Conservation (phyloP, 1,140 invertebrate species). For the Acyrthosiphon pisum region DNA sequence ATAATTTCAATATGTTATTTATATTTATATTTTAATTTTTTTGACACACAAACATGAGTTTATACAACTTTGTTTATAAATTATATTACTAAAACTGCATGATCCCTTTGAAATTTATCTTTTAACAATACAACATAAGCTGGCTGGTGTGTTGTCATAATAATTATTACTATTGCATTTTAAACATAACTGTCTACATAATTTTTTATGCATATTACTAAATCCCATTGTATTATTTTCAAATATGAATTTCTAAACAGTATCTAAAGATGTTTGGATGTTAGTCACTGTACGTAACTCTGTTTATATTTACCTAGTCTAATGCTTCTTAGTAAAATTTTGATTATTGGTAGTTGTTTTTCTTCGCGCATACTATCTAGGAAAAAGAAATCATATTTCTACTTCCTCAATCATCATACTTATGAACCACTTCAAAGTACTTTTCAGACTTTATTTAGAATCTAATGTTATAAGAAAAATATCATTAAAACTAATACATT, state of each 20-base stretch:
- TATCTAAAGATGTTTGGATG: not conserved
- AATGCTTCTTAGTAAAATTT: not conserved
- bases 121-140: conserved; percentile 1
- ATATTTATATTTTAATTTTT: conserved; percentile 8
- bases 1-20: conserved; percentile 24
- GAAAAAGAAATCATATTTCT: too few relatives aligned
- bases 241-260: not conserved
- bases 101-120: conserved; percentile 9
- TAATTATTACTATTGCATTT: conserved; percentile 17
- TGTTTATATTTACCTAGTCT: not conserved
- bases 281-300: not conserved
- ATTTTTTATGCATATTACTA: not conserved
- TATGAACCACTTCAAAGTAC: not conserved
- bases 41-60: conserved; percentile 57
- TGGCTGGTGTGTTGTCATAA: not conserved
- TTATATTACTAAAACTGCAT: conserved; percentile 43
- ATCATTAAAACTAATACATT: not conserved
- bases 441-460: not conserved
- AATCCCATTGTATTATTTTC: not conserved
- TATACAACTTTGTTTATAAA: conserved; percentile 21
- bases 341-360: not conserved
- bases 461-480: not conserved
- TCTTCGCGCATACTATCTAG: not conserved
- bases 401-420: not conserved
- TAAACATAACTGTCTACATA: not conserved